These are phyloP conservation scores for Campoletis sonorensis DNA, from an alignment of 1,140 invertebrate species.

Conservation along the genomic window DNA sequence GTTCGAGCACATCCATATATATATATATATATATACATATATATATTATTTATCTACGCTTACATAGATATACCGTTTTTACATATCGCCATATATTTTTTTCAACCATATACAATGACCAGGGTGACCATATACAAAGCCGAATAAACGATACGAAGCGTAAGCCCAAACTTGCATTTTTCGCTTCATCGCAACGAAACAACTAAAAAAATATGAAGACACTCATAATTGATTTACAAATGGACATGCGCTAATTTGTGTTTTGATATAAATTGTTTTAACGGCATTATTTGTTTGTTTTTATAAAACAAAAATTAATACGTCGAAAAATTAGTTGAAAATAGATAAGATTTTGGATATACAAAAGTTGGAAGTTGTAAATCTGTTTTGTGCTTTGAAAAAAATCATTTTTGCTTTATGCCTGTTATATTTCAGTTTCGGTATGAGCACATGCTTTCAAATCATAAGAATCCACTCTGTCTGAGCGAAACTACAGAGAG, in stretches of 20 bases:
- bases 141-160: not conserved
- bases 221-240: too few species aligned
- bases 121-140: not conserved
- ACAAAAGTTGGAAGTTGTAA: too few species aligned
- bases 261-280: too few species aligned
- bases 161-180: not conserved
- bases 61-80: not conserved
- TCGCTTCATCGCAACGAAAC: not conserved
- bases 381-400: not conserved
- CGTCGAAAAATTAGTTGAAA: too few species aligned
- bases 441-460: not conserved
- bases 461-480: not conserved
- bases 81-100: not conserved
- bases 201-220: not conserved
- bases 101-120: not conserved
- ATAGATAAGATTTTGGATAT: too few species aligned
- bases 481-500: not conserved
- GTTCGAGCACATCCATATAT: conserved; percentile 10
- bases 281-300: too few species aligned
- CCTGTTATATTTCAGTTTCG: not conserved
- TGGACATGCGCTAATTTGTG: too few species aligned
- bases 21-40: conserved; percentile 16
- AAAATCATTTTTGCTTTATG: not conserved
- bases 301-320: too few species aligned
- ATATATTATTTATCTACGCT: not conserved